phyloP scores from a whole-genome alignment of 2,888 invertebrate genomes.

The Theodoxus fluviatilis region DNA sequence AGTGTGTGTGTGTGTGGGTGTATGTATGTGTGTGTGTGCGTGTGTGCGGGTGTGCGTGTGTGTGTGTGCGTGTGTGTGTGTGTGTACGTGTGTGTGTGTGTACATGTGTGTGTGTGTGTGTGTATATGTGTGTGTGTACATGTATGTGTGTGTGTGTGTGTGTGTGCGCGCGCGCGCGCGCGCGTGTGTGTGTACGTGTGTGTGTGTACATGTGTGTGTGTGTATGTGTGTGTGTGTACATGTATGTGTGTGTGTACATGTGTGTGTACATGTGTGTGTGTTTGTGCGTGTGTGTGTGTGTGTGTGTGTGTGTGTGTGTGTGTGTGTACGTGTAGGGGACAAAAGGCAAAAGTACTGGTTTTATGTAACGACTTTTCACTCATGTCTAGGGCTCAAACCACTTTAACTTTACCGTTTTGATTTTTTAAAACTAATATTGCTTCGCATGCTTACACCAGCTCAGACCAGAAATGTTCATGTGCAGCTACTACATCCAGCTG shows the following conservation, averaged over 20 bases:
- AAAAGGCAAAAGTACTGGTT: too few relatives aligned
- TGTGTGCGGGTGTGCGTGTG: background rate
- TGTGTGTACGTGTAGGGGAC: background rate
- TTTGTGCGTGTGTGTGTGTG: conserved; percentile 4
- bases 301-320: conserved; percentile 7
- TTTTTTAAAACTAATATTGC: too few relatives aligned
- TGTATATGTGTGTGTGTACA: background rate
- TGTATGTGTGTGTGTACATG: conserved; percentile 1
- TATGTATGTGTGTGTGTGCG: background rate
- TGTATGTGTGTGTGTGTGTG: conserved; percentile 7
- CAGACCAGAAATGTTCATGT: too few relatives aligned
- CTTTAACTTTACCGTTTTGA: too few relatives aligned
- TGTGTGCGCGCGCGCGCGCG: background rate
- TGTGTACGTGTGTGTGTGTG: background rate
- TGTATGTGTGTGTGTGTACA: conserved; percentile 6
- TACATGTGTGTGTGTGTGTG: conserved; percentile 10
- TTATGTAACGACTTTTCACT: too few relatives aligned
- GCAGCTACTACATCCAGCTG: too few relatives aligned
- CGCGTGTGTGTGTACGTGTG: conserved; percentile 1
- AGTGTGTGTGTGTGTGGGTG: background rate
- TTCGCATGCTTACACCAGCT: too few relatives aligned
- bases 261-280: background rate
- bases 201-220: conserved; percentile 7
- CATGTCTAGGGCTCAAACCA: too few relatives aligned
- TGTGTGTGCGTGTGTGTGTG: background rate